Evolutionary conservation across 2,888 invertebrate species (phyloP), one percentile per base, ranked within the genome.

Genomic region (Zelleria hepariella): DNA sequence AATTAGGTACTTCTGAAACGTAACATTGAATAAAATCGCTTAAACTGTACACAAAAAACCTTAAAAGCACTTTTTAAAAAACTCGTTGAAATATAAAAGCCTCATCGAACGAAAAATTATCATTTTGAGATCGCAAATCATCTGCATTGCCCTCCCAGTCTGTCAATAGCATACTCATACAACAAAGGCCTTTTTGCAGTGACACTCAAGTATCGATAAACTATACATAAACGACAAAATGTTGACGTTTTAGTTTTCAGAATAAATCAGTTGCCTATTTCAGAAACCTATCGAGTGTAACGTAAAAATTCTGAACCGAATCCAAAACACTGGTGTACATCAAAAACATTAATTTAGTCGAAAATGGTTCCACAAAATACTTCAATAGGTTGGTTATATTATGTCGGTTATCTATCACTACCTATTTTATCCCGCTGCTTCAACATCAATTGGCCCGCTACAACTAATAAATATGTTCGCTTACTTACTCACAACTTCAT

Each of bases 41-140:
- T 74, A 63, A 70, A 72, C 66, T 76, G 77, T 83, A 77, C 80
- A 82, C 78, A 82, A 72, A 74, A 69, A 69, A 64, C 61, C 63
- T 66, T 63, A 74, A 75, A 75, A 77, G 72, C 69, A 69, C 69
- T 71, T 27, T n/a, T 42, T 27, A 23, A 47, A 52, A 52, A 54
- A 42, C 32, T 32, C 32, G 32, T 42, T 10, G 32, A 15, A 15
- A 54, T 59, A 15, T 24, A 47, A 51, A 59, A 49, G 56, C 56
- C 54, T 56, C 55, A 49, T 26, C 49, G 18, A 55, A 48, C 26
- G 27, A 47, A 59, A 54, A 59, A 59, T 25, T 18, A 59, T 15
- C 32, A 25, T 20, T 54, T 55, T 59, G 59, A 59, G 59, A 59
- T 59, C 59, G 56, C 25, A 26, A 57, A 55, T 55, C 25, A 55